Base-by-base conservation (phyloP, 2,888 invertebrate genomes). In the Drosophila basisetae region DNA sequence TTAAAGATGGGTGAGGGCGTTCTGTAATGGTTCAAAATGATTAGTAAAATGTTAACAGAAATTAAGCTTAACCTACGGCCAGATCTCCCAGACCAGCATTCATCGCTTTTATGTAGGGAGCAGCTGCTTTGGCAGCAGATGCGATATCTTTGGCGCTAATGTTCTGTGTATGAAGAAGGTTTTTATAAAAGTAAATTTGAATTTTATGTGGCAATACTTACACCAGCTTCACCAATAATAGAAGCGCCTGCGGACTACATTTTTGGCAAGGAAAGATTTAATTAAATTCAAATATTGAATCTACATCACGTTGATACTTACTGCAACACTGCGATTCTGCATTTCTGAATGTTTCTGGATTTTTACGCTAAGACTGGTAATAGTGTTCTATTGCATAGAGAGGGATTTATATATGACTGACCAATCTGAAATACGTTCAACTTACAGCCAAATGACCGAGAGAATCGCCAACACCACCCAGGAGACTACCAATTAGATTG, bases 401-500 rank as follows among this genome's bases (percentile, higher is more conserved):
- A 74, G 4, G 1, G 1, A 9, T 31, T 18, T 18, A 0, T 18
- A 16, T 0, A 35, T 22, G 5, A 18, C 3, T 28, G 0, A 6
- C 2, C 25, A 16, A 10, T 16, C n/a, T 5, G 1, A 22, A 3
- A 11, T 43, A 1, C 7, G 4, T 11, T n/a, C 2, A 28, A 61
- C 71, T 70, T 66, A 76, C 78, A 55, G 78, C 78, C 80, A 78
- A 76, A 30, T 76, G 47, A 2, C 78, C 80, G 10, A 78, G 65
- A 10, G 64, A 54, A 62, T 49, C 35, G 13, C 53, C 80, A 31
- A 79, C 50, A 41, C 41, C 68, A 30, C 69, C 70, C 55, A 79
- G n/a, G 18, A 70, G 43, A 64, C 43, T 33, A 11, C 80, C 80
- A 41, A 78, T 25, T 11, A 72, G 53, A 59, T 76, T 79, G 1